Conservation (phyloP, 2,113 vertebrate genomes). For the Istiophorus platypterus region DNA sequence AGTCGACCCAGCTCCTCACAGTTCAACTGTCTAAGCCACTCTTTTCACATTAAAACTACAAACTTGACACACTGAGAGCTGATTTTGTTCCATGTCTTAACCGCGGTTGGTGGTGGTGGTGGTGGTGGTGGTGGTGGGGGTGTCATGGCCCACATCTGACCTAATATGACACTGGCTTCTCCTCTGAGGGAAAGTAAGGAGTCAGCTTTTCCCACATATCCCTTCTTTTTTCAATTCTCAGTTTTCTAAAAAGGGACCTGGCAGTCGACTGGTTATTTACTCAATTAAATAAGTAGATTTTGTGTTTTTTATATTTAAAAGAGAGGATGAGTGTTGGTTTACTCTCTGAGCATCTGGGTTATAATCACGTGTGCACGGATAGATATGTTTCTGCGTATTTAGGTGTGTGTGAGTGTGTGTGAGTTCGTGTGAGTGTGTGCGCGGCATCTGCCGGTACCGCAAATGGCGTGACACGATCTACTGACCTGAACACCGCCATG, state of each 20-base stretch:
- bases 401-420: background rate
- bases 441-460: background rate
- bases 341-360: background rate
- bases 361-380: background rate
- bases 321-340: background rate
- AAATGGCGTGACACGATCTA: conserved; percentile 36
- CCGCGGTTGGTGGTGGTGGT: too few relatives aligned
- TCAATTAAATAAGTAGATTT: background rate
- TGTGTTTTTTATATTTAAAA: conserved; percentile 10
- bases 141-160: background rate
- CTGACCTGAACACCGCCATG: conserved; percentile 17
- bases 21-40: too few relatives aligned
- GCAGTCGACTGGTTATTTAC: too few relatives aligned
- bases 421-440: background rate
- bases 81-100: too few relatives aligned
- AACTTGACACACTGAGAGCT: background rate
- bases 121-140: too few relatives aligned
- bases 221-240: too few relatives aligned
- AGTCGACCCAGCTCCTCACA: too few relatives aligned
- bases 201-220: too few relatives aligned
- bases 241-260: too few relatives aligned
- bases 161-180: too few relatives aligned
- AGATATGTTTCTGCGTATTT: background rate
- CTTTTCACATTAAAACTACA: background rate
- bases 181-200: too few relatives aligned